Conservation (phyloP, 2,113 vertebrate genomes). For the Lophotis ruficrista region DNA sequence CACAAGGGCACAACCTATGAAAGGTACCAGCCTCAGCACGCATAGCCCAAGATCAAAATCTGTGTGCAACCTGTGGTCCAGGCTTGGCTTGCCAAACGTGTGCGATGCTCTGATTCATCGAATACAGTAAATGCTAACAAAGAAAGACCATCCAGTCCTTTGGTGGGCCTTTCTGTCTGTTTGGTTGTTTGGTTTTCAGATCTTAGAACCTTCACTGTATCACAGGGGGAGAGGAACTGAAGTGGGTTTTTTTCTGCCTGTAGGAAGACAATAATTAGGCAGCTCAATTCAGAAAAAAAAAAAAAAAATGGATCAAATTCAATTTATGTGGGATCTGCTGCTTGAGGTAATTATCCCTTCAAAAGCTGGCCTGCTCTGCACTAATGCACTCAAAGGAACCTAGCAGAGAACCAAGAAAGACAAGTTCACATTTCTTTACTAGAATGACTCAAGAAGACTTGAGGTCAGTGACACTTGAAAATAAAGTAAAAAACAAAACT, state of each 20-base stretch:
- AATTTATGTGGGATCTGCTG: background rate
- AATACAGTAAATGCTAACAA: background rate
- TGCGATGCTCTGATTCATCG: background rate
- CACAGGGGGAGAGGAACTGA: background rate
- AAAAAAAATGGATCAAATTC: background rate
- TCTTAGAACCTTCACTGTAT: background rate
- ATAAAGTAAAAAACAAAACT: background rate
- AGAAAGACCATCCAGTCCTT: background rate
- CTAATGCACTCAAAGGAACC: background rate
- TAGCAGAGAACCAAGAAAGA: rapidly evolving
- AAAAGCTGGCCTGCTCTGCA: background rate
- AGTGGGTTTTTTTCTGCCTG: background rate
- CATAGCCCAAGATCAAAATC: background rate
- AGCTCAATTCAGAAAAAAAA: background rate
- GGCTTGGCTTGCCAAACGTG: rapidly evolving
- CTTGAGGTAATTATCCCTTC: background rate
- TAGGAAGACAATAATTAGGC: background rate
- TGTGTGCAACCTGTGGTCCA: background rate
- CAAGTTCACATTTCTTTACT: background rate
- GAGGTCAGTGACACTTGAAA: background rate
- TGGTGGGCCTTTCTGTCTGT: background rate
- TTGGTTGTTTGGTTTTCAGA: background rate
- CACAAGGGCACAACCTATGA: background rate
- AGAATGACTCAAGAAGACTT: background rate
- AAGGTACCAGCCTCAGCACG: background rate